Evolutionary conservation across 1,140 invertebrate species (phyloP).

Genomic region (Drosophila santomea): DNA sequence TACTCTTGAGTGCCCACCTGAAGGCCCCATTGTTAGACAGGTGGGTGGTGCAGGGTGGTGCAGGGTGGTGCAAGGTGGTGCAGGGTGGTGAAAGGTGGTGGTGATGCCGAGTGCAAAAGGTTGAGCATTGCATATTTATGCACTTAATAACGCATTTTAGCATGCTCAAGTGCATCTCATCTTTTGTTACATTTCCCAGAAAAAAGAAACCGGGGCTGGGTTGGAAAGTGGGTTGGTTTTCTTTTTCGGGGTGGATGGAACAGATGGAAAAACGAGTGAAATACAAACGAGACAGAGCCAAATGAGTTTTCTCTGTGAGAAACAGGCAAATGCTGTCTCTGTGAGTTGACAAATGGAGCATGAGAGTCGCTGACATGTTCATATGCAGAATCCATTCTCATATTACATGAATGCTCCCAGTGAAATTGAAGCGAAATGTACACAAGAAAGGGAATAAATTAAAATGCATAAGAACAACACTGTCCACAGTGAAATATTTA

Average conservation of each 20-base stretch:
- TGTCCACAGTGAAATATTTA: background rate
- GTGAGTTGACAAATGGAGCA: constrained; percentile 73
- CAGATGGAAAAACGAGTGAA: constrained; percentile 10
- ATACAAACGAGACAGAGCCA: constrained; percentile 17
- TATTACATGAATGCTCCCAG: constrained; percentile 13
- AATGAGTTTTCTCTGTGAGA: constrained; percentile 22
- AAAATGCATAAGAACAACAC: background rate
- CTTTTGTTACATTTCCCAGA: constrained; percentile 68
- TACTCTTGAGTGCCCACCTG: constrained; percentile 57
- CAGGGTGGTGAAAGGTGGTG: constrained; percentile 6
- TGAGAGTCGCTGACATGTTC: constrained; percentile 65
- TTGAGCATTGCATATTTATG: constrained; percentile 80
- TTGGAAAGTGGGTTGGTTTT: background rate
- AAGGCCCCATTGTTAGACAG: constrained; percentile 54
- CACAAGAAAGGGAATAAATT: background rate
- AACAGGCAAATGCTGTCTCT: constrained; percentile 52
- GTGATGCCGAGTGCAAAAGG: constrained; percentile 22
- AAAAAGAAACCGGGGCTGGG: background rate
- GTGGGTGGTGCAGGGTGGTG: constrained; percentile 8
- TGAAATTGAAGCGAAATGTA: background rate
- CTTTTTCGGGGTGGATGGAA: constrained; percentile 1
- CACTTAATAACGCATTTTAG: constrained; percentile 83
- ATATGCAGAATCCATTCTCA: constrained; percentile 21
- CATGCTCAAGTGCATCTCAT: constrained; percentile 81
- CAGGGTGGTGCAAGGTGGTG: background rate